A percentile compares a stretch with the other conserved stretches of the same genome.
These are phyloP conservation scores for Limnodromus scolopaceus DNA, from an alignment of 2,797 vertebrate genomes.

Conservation along the genomic window DNA sequence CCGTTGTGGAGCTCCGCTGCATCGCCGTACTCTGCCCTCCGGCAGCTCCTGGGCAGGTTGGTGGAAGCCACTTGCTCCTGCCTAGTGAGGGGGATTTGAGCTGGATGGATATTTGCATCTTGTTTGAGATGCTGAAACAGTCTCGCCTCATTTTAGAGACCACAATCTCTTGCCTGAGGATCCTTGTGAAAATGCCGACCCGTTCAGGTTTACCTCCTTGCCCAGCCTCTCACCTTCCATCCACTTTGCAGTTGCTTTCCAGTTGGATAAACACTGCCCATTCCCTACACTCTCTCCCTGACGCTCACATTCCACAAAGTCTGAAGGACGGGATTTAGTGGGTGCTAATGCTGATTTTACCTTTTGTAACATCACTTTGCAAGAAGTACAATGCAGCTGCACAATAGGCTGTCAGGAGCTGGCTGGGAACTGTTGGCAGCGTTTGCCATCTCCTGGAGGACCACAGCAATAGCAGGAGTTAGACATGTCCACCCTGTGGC, in stretches of 20 bases:
- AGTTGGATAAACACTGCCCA: fast-evolving
- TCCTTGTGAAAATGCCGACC: fast-evolving
- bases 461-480: neutral
- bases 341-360: neutral
- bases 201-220: neutral
- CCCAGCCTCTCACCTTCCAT: neutral
- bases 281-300: neutral
- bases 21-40: fast-evolving
- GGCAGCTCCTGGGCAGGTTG: neutral
- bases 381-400: neutral
- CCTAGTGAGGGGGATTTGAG: neutral
- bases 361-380: neutral
- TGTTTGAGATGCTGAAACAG: neutral
- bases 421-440: neutral
- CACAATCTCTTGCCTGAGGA: fast-evolving
- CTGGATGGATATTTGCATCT: neutral
- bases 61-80: fast-evolving
- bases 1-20: fast-evolving
- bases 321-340: neutral
- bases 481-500: fast-evolving
- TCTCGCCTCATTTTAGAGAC: neutral
- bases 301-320: neutral
- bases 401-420: neutral
- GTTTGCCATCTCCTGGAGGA: conserved; percentile 73
- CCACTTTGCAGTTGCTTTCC: neutral